Evolutionary conservation across 2,888 invertebrate species (phyloP).

Genomic region (Agrochola lota): DNA sequence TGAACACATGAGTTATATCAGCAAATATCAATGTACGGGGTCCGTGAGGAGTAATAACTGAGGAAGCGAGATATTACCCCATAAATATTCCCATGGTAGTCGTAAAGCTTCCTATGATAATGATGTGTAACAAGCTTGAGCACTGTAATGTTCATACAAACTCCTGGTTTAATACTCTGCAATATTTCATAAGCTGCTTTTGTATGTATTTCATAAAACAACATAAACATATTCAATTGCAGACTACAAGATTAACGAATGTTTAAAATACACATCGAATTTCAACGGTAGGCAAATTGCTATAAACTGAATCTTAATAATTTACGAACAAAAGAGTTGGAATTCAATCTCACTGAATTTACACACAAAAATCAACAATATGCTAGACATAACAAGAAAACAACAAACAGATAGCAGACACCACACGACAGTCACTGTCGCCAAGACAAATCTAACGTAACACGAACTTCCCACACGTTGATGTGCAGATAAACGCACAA

Average conservation of each 20-base stretch:
- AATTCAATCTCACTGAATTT: background rate
- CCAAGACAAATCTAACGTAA: conserved; percentile 64
- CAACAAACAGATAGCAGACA: conserved; percentile 19
- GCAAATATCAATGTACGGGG: conserved; percentile 60
- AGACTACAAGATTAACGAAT: background rate
- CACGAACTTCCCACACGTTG: conserved; percentile 74
- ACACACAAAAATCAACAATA: background rate
- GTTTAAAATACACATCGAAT: background rate
- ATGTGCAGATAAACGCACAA: conserved; percentile 79
- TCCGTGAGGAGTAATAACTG: conserved; percentile 62
- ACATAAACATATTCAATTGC: background rate
- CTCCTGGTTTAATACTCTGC: conserved; percentile 35
- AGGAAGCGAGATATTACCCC: conserved; percentile 68
- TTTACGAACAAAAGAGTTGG: background rate
- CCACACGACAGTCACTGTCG: conserved; percentile 26
- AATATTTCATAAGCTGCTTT: conserved; percentile 40
- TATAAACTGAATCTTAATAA: background rate
- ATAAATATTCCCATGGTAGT: conserved; percentile 68
- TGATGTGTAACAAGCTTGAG: conserved; percentile 65
- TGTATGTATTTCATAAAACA: conserved; percentile 29
- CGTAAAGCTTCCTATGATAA: conserved; percentile 70
- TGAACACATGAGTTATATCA: conserved; percentile 60
- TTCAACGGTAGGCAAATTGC: background rate
- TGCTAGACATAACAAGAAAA: conserved; percentile 10
- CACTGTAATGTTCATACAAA: conserved; percentile 50